Base-by-base conservation (phyloP, 2,888 invertebrate genomes). In the Stegana nigrithorax region DNA sequence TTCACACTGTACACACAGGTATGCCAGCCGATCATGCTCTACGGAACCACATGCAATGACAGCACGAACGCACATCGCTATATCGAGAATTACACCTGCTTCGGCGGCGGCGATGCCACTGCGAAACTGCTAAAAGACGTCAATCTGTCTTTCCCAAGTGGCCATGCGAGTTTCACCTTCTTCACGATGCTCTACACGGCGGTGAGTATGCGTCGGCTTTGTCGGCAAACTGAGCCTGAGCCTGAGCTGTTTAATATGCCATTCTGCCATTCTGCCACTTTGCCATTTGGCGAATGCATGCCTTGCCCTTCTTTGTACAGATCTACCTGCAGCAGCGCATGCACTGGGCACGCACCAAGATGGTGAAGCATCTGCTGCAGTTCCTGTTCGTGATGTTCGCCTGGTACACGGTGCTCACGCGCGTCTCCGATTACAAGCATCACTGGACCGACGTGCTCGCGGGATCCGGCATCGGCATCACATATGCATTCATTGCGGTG, bases 371-470 rank as follows among this genome's bases (percentile, higher is more conserved):
- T 81, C 89, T 92, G 12, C 84, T 96, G 59, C 98, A 98, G 87
- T 91, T 93, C 78, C 72, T 92, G 14, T 89, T 93, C 59, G 86
- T 97, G 62, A 88, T 91, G 85, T 87, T 94, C 83, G 92, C 96
- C 44, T 92, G 93, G 90, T 94, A 90, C 83, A 95, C 95, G 14
- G 91, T 93, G 19, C 89, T 97, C 87, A 93, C 95, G 25, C 89
- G 98, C 44, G 90, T 98, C 56, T 95, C 95, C 2, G 95, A 98
- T 87, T 96, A 97, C 87, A 97, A 98, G 84, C 98, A 98, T 85
- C 98, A 98, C 82, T 97, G 96, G 95, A 96, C 95, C 80, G 98
- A 98, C 86, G 98, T 98, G 0, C 86, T 98, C 23, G 91, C 91
- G 60, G 98, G 98, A 0, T 88, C 91, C 65, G 75, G 87, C 32